Base-by-base conservation (phyloP, 2,888 invertebrate species). In the Dendrolimus houi region DNA sequence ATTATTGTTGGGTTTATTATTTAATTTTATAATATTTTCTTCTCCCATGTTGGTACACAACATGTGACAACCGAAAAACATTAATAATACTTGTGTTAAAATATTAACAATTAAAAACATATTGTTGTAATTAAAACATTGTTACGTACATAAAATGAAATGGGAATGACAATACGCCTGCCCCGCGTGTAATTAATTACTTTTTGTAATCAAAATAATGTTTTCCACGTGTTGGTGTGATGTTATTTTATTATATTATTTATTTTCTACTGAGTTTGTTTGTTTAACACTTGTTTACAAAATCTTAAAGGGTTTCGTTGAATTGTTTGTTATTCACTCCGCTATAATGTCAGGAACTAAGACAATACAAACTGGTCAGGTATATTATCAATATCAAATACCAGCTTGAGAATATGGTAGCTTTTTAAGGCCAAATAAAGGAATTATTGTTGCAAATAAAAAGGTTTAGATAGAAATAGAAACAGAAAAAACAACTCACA, bases 61-160 rank as follows among this genome's bases (percentile, higher is more conserved):
- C 47, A 47, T 47, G 47, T 47, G 47, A 47, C 47, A 47, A 8
- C 47, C 9, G 47, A 29, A 29, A 29, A 64, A 60, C 64, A 65
- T 57, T 58, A 60, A 57, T 42, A 54, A 58, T 55, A 47, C 58
- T 60, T 58, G 64, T 63, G 69, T 67, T 62, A 63, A 61, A 63
- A 63, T 60, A 58, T 59, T 54, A 55, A 54, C 55, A 55, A 47
- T 58, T 59, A 59, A 63, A 41, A 57, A 53, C 53, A 54, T 57
- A 53, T 58, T 55, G 57, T 29, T n/a, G 55, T 42, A 55, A 56
- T 29, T 58, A 41, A 42, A 14, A 52, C 62, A 62, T 62, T 58
- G 57, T 61, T 57, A 58, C 10, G 55, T 55, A 56, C 62, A 56
- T 52, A 57, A 65, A 59, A 61, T 54, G 64, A 61, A 61, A 63